Base-by-base conservation (phyloP, 2,888 invertebrate species). In the Heliconius aoede region DNA sequence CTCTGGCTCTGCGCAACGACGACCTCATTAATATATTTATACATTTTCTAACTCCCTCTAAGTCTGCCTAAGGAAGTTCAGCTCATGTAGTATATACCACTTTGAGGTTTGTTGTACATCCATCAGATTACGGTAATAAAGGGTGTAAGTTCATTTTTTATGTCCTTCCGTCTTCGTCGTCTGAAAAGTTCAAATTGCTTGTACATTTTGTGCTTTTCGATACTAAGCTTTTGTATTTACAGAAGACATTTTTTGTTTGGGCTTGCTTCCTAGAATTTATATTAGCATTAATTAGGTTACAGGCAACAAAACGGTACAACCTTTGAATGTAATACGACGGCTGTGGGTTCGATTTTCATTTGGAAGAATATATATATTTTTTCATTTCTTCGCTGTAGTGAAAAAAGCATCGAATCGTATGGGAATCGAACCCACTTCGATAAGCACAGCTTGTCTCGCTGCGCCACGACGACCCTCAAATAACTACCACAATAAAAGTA, bases 51-150 rank as follows among this genome's bases (percentile, higher is more conserved):
- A 21, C 21, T 28, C 18, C 46, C 7, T 2, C 18, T 46, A 40
- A 46, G 4, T 24, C 36, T 64, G 7, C 36, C 15, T 26, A 28
- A 69, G 51, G 46, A 51, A 69, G 26, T 15, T 60, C 60, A 51
- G 28, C 51, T 28, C 26, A 28, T 26, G 18, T 69, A 55, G 3
- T 28, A 18, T 11, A 30, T 28, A 55, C 32, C 32, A 32, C 55
- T 75, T 62, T 69, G 62, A 64, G 72, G 64, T 64, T 76, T 76
- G 46, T 76, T 72, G 73, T 69, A 76, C 68, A 72, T 61, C 61
- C 24, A 69, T 58, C 51, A 76, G 73, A 60, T 71, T 69, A 72
- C 73, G 46, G 36, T 64, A 64, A 76, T 76, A 76, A 76, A 78
- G 46, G 73, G 36, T 24, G 24, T 18, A 76, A 76, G 60, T 78